These are phyloP conservation scores for Araneus ventricosus DNA, from an alignment of 1,140 invertebrate species.

Conservation along the genomic window DNA sequence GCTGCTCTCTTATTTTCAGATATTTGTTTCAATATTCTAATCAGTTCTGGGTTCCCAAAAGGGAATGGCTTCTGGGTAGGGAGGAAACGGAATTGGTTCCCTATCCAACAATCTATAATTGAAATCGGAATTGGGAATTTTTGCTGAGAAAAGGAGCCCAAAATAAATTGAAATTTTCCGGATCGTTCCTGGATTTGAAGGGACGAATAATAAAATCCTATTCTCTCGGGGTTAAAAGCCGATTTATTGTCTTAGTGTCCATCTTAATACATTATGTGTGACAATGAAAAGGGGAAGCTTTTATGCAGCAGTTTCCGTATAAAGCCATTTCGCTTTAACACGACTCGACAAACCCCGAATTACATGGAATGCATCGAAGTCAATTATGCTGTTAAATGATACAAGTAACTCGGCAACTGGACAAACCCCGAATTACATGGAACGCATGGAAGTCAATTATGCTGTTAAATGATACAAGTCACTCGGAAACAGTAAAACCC, in stretches of 20 bases:
- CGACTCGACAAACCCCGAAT: too few relatives aligned
- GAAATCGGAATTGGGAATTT: conserved; percentile 26
- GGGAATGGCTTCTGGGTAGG: not conserved
- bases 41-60: conserved; percentile 17
- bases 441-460: too few relatives aligned
- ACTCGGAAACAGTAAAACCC: too few relatives aligned
- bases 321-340: too few relatives aligned
- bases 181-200: not conserved
- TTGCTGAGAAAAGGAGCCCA: not conserved
- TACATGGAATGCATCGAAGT: too few relatives aligned
- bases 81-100: conserved; percentile 8
- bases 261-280: not conserved
- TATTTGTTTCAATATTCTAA: conserved; percentile 41
- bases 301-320: too few relatives aligned
- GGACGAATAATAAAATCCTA: conserved; percentile 4
- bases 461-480: too few relatives aligned
- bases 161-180: conserved; percentile 25
- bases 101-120: conserved; percentile 26
- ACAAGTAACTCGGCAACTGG: too few relatives aligned
- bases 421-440: too few relatives aligned
- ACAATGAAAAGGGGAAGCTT: not conserved
- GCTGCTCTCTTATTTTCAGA: not conserved
- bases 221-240: not conserved
- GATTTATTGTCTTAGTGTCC: not conserved
- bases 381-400: too few relatives aligned